A percentile compares a stretch with the other conserved stretches of the same genome.
phyloP scores from a whole-genome alignment of 92 coral and sea anemone genomes.

The Parazoanthus swiftii region DNA sequence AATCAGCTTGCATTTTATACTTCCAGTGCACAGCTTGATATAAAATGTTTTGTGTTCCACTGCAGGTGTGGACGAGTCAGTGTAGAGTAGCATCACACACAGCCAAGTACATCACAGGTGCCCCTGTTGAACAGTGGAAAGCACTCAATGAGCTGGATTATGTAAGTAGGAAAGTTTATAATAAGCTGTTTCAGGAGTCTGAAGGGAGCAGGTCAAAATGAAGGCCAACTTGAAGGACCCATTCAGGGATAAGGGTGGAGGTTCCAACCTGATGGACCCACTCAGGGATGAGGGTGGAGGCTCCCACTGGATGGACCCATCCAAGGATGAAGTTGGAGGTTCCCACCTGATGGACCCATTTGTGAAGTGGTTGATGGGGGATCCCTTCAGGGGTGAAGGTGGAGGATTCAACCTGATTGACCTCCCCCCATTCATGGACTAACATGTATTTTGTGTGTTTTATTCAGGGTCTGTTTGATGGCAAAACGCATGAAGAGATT shows the following conservation, averaged over 20 bases:
- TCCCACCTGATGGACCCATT: too few species aligned
- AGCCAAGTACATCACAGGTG: constrained; percentile 71
- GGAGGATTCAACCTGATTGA: too few species aligned
- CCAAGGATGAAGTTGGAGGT: too few species aligned
- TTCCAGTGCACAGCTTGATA: background rate
- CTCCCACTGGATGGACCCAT: background rate
- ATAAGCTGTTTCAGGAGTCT: background rate
- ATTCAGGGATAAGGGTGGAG: background rate
- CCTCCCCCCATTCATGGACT: too few species aligned
- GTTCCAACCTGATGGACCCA: background rate
- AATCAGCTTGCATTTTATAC: too few species aligned
- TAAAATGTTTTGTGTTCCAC: background rate
- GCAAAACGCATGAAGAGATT: constrained; percentile 78
- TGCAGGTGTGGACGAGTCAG: constrained; percentile 98
- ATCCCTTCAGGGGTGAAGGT: too few species aligned
- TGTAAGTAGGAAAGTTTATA: constrained; percentile 51
- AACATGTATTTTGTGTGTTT: background rate
- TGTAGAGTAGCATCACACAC: constrained; percentile 81
- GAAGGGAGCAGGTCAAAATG: background rate
- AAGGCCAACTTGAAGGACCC: background rate
- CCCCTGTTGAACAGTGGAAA: constrained; percentile 88
- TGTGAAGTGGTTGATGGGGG: too few species aligned
- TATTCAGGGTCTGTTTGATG: constrained; percentile 85
- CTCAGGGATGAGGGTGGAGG: background rate
- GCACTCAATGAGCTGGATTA: constrained; percentile 94